A percentile compares a stretch with the other conserved stretches of the same genome.
These are phyloP conservation scores for Lepisosteus osseus DNA, from an alignment of 2,113 vertebrate genomes.

Conservation along the genomic window DNA sequence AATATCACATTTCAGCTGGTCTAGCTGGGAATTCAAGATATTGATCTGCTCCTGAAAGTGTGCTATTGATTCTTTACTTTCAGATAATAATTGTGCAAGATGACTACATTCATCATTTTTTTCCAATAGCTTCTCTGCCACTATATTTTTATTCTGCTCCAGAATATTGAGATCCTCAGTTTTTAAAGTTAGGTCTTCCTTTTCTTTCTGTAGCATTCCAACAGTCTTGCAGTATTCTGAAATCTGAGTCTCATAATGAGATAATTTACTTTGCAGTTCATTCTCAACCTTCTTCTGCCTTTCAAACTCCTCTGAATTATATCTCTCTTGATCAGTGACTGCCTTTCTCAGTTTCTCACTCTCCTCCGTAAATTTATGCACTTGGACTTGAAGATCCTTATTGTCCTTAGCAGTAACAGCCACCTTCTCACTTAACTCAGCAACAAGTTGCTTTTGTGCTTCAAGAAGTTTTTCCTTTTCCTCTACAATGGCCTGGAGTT, in stretches of 20 bases:
- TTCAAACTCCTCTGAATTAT: conserved; percentile 30
- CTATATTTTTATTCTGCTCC: conserved; percentile 51
- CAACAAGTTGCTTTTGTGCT: conserved; percentile 49
- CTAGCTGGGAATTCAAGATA: conserved; percentile 50
- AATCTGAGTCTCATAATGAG: conserved; percentile 40
- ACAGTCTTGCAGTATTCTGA: conserved; percentile 49
- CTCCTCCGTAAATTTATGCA: conserved; percentile 53
- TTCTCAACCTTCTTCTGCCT: conserved; percentile 43
- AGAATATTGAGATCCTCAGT: conserved; percentile 54
- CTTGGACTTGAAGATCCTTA: conserved; percentile 45
- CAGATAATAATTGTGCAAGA: conserved; percentile 51
- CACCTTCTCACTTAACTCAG: conserved; percentile 43
- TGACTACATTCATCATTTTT: conserved; percentile 63
- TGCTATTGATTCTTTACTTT: conserved; percentile 53
- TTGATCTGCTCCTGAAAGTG: conserved; percentile 53
- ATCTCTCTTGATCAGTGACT: conserved; percentile 41
- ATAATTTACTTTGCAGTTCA: conserved; percentile 53
- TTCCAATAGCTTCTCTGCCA: conserved; percentile 56
- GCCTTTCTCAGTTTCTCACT: conserved; percentile 59
- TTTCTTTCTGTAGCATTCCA: conserved; percentile 55
- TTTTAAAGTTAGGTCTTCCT: conserved; percentile 50
- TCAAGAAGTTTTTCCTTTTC: conserved; percentile 51
- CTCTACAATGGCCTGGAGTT: conserved; percentile 54
- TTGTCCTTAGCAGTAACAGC: conserved; percentile 31
- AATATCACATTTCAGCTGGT: conserved; percentile 40